Conservation (phyloP, 2,113 vertebrate genomes). For the Rissa tridactyla region DNA sequence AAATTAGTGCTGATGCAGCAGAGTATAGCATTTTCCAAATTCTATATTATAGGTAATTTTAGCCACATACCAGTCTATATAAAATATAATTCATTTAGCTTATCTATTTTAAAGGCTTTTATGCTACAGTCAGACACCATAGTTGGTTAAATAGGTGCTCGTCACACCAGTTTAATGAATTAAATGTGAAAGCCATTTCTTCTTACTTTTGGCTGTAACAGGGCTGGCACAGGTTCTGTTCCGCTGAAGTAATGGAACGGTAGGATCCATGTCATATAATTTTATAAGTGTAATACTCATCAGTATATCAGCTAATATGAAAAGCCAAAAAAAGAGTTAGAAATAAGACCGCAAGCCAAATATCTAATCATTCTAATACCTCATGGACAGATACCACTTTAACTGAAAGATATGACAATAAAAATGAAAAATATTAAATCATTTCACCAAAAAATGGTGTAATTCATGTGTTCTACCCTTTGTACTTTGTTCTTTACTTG, state of each 20-base stretch:
- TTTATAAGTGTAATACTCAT: slow-evolving; percentile 44
- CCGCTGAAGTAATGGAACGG: neutral
- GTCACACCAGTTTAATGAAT: slow-evolving; percentile 57
- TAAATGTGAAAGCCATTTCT: slow-evolving; percentile 54
- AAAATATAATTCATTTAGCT: slow-evolving; percentile 29
- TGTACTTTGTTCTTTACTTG: neutral
- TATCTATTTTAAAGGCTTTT: slow-evolving; percentile 50
- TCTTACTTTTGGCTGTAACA: slow-evolving; percentile 51
- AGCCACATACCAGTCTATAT: neutral
- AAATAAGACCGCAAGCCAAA: neutral
- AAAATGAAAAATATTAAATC: slow-evolving; percentile 10
- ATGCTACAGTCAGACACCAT: slow-evolving; percentile 3
- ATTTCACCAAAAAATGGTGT: neutral
- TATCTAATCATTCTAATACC: neutral
- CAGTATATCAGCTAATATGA: slow-evolving; percentile 41
- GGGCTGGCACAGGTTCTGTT: slow-evolving; percentile 51
- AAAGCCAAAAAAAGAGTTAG: neutral
- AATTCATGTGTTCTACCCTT: neutral
- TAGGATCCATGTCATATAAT: slow-evolving; percentile 36
- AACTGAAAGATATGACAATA: slow-evolving; percentile 13
- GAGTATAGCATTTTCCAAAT: neutral
- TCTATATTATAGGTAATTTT: neutral
- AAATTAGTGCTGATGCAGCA: neutral
- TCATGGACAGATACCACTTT: slow-evolving; percentile 5
- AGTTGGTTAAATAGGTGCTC: slow-evolving; percentile 59